Evolutionary conservation across 2,888 invertebrate species (phyloP), one percentile per base, ranked within the genome.

Genomic region (Mesorhabditis spiculigera): DNA sequence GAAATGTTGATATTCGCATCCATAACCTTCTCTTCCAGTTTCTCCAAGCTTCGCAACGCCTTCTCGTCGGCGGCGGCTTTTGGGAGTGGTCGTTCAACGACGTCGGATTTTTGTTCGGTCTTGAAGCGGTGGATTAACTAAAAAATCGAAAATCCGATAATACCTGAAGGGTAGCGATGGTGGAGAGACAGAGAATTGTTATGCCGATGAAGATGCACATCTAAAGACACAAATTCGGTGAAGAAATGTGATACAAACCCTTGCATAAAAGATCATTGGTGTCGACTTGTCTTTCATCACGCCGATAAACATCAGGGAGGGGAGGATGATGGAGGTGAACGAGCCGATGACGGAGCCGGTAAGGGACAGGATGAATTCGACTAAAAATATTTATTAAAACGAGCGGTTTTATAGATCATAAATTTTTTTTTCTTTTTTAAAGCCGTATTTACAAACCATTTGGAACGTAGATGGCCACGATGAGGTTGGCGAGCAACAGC

Each of bases 311-410:
- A 94, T 93, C 0, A 93, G 90, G 0, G 95, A 92, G 0, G 97
- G 97, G 84, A 95, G 92, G 84, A 96, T 91, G 50, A 95, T 91
- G 82, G 95, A 95, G 77, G 97, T 92, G 77, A 93, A 90, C 13
- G 94, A 92, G 0, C 97, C 97, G 80, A 95, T 94, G 0, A 96
- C 95, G 3, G 96, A 93, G 0, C 97, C 97, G 58, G 94, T 91
- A 50, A 97, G 88, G 0, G 95, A 95, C 71, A 98, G 90, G 69
- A 97, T 93, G 81, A 96, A 90, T 88, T 97, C 89, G 72, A 89
- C 88, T 78, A 70, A 66, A 78, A 73, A 13, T 58, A 13, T 58
- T 58, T 4, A 13, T n/a, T 13, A 58, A 58, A 58, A 13, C 10
- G 58, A 58, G n/a, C n/a, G 4, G 10, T 10, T n/a, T 10, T 13